phyloP scores from a whole-genome alignment of 2,888 invertebrate genomes.

The Lepetodrilus schrolli region DNA sequence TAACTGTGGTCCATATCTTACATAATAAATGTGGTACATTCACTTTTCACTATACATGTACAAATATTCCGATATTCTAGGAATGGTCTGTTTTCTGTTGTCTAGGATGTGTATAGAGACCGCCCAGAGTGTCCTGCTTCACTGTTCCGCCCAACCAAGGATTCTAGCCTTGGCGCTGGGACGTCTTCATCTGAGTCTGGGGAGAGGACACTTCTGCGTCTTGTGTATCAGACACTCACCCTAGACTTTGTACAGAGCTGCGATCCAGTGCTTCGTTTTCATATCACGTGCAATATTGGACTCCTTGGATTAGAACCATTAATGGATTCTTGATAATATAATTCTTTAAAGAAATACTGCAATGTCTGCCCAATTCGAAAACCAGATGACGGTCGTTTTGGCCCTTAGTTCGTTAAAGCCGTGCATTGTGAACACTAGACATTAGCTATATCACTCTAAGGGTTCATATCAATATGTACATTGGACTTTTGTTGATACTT shows the following conservation, averaged over 20 bases:
- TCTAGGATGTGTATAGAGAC: background rate
- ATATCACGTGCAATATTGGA: constrained; percentile 12
- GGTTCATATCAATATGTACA: constrained; percentile 10
- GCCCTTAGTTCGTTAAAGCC: background rate
- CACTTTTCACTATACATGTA: no score
- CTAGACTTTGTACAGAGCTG: constrained; percentile 2
- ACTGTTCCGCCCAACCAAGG: background rate
- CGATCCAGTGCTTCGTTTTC: background rate
- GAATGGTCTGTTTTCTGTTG: background rate
- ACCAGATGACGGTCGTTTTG: background rate
- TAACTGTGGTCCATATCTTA: no score
- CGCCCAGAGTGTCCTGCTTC: background rate
- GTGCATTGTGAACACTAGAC: background rate
- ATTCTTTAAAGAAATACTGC: background rate
- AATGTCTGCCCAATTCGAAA: constrained; percentile 7
- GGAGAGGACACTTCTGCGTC: background rate
- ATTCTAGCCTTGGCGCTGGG: background rate
- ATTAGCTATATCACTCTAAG: background rate
- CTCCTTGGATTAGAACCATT: background rate
- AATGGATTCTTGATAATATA: background rate
- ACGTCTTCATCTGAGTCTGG: background rate
- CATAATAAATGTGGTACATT: no score
- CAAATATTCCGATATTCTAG: no score
- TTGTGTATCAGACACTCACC: background rate
- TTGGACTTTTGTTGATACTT: constrained; percentile 4